phyloP scores from a whole-genome alignment of 2,113 vertebrate genomes.

The Myocastor coypus region DNA sequence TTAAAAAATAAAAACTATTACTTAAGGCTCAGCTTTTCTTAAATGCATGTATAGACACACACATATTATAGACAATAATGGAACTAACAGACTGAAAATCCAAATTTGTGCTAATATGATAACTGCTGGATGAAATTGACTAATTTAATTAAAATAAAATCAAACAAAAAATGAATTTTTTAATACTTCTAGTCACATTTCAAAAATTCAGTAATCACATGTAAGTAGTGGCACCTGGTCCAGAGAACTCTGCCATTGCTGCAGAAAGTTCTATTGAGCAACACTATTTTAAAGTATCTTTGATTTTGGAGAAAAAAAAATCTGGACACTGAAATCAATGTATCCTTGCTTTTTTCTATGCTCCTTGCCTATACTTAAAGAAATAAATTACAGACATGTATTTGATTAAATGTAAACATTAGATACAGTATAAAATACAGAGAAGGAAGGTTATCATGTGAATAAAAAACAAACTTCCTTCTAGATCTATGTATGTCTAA shows the following conservation, averaged over 20 bases:
- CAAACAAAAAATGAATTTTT: neutral
- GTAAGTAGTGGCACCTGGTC: neutral
- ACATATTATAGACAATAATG: neutral
- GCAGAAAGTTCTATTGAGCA: neutral
- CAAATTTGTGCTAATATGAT: neutral
- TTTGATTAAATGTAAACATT: neutral
- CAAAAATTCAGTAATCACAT: neutral
- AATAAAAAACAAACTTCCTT: neutral
- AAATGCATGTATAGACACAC: neutral
- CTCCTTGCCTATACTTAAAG: neutral
- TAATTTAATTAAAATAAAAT: neutral
- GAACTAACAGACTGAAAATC: neutral
- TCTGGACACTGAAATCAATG: neutral
- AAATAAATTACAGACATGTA: neutral
- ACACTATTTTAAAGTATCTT: neutral
- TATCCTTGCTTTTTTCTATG: neutral
- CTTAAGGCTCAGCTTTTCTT: slow-evolving; percentile 39
- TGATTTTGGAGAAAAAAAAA: neutral
- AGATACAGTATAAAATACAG: neutral
- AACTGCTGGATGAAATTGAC: neutral
- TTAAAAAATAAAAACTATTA: neutral
- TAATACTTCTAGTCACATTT: neutral
- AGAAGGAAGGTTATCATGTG: neutral
- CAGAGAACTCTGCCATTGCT: neutral
- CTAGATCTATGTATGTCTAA: neutral